Evolutionary conservation across 2,113 vertebrate genomes (phyloP).

Genomic region (Hemichromis elongatus): DNA sequence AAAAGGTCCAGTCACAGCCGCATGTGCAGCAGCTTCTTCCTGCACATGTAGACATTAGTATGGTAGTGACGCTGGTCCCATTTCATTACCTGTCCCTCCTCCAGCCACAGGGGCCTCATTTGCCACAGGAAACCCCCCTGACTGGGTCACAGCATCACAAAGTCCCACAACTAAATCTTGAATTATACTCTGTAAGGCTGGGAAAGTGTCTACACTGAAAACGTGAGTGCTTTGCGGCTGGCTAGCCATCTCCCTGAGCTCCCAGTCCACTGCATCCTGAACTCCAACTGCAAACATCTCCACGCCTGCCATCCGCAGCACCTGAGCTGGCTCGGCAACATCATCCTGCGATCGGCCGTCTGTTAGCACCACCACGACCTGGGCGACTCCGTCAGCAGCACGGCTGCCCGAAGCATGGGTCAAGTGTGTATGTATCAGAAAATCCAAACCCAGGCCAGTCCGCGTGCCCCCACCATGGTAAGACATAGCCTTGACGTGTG

Average conservation of each 20-base stretch:
- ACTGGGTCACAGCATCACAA: slow-evolving; percentile 65
- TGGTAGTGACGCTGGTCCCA: slow-evolving; percentile 50
- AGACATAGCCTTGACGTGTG: slow-evolving; percentile 78
- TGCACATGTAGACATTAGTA: slow-evolving; percentile 60
- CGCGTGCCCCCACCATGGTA: slow-evolving; percentile 76
- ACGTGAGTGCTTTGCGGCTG: slow-evolving; percentile 71
- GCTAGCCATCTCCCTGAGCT: slow-evolving; percentile 82
- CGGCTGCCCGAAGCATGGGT: slow-evolving; percentile 81
- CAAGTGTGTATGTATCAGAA: slow-evolving; percentile 78
- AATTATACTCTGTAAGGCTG: slow-evolving; percentile 77
- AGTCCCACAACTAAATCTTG: slow-evolving; percentile 81
- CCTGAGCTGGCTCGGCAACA: slow-evolving; percentile 74
- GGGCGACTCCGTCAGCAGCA: slow-evolving; percentile 73
- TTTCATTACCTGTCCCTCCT: slow-evolving; percentile 85
- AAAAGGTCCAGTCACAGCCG: slow-evolving; percentile 9
- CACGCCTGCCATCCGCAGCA: slow-evolving; percentile 74
- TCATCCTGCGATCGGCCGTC: slow-evolving; percentile 78
- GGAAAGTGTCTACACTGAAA: slow-evolving; percentile 85
- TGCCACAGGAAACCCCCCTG: slow-evolving; percentile 56
- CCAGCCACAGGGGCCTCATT: slow-evolving; percentile 75
- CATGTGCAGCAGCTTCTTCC: slow-evolving; percentile 29
- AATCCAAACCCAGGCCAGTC: slow-evolving; percentile 83
- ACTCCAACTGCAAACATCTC: slow-evolving; percentile 82
- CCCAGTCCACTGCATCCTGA: slow-evolving; percentile 77
- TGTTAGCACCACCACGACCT: slow-evolving; percentile 83